These are phyloP conservation scores for Aradophagus sp. DNA, from an alignment of 1,140 invertebrate species.

Conservation along the genomic window DNA sequence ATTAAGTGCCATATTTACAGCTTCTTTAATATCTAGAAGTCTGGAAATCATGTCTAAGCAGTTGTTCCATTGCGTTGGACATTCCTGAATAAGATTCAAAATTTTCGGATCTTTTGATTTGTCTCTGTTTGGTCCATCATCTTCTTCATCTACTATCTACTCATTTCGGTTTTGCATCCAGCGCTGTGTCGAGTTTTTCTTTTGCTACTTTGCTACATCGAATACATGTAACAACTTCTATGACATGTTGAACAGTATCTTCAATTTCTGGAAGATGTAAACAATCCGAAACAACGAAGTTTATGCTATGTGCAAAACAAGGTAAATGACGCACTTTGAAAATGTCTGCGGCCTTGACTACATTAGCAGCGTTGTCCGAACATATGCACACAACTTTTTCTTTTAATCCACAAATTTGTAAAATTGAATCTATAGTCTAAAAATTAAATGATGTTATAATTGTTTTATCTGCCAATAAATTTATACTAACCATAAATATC, in stretches of 20 bases:
- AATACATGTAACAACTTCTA: constrained; percentile 9
- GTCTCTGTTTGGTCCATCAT: constrained; percentile 11
- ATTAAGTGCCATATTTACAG: neutral
- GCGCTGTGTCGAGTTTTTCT: constrained; percentile 4
- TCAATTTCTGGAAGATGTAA: constrained; percentile 1
- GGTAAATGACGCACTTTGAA: too few species aligned
- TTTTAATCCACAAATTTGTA: too few species aligned
- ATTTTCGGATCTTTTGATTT: too few species aligned
- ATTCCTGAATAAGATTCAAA: constrained; percentile 9
- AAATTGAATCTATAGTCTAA: too few species aligned
- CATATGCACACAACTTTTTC: too few species aligned
- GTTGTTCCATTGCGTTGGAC: constrained; percentile 10
- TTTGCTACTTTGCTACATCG: constrained; percentile 7
- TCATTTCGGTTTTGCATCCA: too few species aligned
- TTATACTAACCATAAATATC: too few species aligned
- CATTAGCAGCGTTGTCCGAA: too few species aligned
- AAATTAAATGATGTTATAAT: too few species aligned
- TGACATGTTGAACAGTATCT: constrained; percentile 2
- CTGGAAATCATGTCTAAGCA: constrained; percentile 7
- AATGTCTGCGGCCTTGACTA: too few species aligned
- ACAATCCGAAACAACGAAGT: constrained; percentile 9
- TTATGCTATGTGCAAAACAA: constrained; percentile 58
- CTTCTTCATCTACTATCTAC: constrained; percentile 23
- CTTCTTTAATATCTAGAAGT: constrained; percentile 10
- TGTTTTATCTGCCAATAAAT: too few species aligned